phyloP scores from a whole-genome alignment of 1,140 invertebrate genomes.

The Hycleus phaleratus region DNA sequence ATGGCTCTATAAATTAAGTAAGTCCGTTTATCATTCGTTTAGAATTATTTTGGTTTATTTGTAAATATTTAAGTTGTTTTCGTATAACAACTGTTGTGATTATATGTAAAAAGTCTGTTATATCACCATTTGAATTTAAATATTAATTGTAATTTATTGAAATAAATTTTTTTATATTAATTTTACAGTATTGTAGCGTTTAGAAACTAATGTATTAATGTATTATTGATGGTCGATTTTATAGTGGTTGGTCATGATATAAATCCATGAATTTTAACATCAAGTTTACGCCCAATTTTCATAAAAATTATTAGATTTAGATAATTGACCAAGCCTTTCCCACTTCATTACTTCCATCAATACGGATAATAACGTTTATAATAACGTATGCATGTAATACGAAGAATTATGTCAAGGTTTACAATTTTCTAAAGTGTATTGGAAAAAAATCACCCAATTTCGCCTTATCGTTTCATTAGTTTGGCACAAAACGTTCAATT shows the following conservation, averaged over 20 bases:
- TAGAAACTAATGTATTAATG: constrained; percentile 16
- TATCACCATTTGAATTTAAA: not conserved
- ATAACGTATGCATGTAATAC: not conserved
- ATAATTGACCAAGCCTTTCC: constrained; percentile 17
- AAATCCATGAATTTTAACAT: constrained; percentile 9
- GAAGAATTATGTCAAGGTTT: constrained; percentile 11
- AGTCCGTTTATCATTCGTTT: too few relatives aligned
- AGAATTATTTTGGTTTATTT: not conserved
- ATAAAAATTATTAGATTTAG: constrained; percentile 22
- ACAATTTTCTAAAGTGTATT: too few relatives aligned
- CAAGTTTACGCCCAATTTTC: constrained; percentile 15
- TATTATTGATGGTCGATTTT: constrained; percentile 22
- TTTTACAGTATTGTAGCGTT: not conserved
- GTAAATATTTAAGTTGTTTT: not conserved
- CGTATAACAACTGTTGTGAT: not conserved
- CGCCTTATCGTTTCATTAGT: too few relatives aligned
- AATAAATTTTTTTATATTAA: constrained; percentile 4
- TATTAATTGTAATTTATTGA: not conserved
- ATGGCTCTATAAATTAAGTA: constrained; percentile 67
- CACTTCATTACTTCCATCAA: constrained; percentile 17
- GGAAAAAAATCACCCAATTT: too few relatives aligned
- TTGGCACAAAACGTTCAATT: too few relatives aligned
- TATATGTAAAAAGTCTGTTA: not conserved
- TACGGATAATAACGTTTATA: constrained; percentile 2
- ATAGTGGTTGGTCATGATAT: constrained; percentile 16